Conservation (phyloP, 2,797 vertebrate species). For the Spea hammondii region DNA sequence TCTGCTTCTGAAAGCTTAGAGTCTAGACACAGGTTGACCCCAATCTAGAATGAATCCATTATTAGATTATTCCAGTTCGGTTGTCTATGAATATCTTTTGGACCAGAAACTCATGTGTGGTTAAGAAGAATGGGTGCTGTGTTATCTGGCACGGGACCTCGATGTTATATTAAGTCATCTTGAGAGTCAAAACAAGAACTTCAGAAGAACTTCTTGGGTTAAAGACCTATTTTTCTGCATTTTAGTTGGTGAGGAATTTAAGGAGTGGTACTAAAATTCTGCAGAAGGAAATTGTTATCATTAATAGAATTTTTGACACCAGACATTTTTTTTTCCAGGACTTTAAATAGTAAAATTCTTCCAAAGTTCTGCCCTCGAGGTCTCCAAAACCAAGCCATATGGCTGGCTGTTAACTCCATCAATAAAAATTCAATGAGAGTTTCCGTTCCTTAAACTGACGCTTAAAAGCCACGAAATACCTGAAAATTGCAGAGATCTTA, state of each 20-base stretch:
- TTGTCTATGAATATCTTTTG: too few species aligned
- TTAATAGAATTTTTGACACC: constrained; percentile 54
- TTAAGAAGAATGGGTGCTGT: too few species aligned
- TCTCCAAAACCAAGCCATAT: constrained; percentile 41
- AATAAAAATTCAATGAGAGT: constrained; percentile 52
- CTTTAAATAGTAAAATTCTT: constrained; percentile 43
- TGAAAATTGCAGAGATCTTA: constrained; percentile 50
- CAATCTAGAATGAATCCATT: too few species aligned
- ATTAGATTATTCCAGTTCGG: too few species aligned
- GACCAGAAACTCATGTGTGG: too few species aligned
- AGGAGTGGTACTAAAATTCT: constrained; percentile 43
- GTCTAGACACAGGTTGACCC: too few species aligned
- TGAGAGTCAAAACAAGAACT: neutral
- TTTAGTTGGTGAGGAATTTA: constrained; percentile 42
- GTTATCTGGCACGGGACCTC: too few species aligned
- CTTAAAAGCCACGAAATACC: constrained; percentile 51
- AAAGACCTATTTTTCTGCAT: constrained; percentile 12
- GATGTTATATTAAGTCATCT: neutral
- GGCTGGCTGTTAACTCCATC: constrained; percentile 52
- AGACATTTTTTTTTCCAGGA: constrained; percentile 46
- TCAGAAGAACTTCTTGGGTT: constrained; percentile 12
- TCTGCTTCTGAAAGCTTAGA: too few species aligned
- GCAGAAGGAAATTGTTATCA: constrained; percentile 48
- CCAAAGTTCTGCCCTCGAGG: constrained; percentile 49
- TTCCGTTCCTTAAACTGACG: constrained; percentile 48